Conservation (phyloP, 2,797 vertebrate species). For the Valencia hispanica region DNA sequence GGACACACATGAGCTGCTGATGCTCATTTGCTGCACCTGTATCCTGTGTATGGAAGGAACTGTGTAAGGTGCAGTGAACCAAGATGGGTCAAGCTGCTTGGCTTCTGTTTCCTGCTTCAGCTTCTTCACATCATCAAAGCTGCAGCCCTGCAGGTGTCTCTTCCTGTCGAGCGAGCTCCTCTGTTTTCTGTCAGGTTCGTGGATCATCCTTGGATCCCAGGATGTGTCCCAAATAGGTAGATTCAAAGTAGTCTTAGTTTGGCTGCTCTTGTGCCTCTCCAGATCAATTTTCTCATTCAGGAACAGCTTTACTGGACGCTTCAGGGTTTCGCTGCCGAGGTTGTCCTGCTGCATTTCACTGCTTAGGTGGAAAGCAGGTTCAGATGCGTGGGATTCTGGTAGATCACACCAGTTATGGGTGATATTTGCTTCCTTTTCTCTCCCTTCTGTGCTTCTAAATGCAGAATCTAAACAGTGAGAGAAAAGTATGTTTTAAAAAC, state of each 20-base stretch:
- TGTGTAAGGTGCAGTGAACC: conserved; percentile 4
- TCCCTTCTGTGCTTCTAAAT: not conserved
- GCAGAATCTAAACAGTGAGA: conserved; percentile 20
- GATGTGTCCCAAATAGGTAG: conserved; percentile 32
- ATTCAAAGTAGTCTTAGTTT: conserved; percentile 13
- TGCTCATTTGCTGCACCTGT: conserved; percentile 11
- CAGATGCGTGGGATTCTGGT: conserved; percentile 20
- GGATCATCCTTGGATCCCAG: conserved; percentile 7
- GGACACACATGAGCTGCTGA: not conserved
- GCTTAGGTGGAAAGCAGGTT: conserved; percentile 7
- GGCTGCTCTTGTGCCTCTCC: conserved; percentile 16
- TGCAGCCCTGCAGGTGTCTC: conserved; percentile 33
- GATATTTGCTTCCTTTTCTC: not conserved
- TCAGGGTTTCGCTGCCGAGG: conserved; percentile 18
- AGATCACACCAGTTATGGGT: not conserved
- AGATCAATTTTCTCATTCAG: conserved; percentile 33
- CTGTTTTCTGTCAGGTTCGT: conserved; percentile 22
- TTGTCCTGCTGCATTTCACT: conserved; percentile 8
- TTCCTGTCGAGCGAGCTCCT: conserved; percentile 49
- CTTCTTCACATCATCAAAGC: conserved; percentile 51
- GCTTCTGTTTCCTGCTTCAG: conserved; percentile 50
- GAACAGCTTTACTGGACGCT: conserved; percentile 4
- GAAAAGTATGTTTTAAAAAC: not conserved
- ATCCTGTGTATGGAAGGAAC: conserved; percentile 9
- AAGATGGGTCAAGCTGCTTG: not conserved